Evolutionary conservation across 2,888 invertebrate species (phyloP), one percentile per base, ranked within the genome.

Genomic region (Gastrophysa polygoni): DNA sequence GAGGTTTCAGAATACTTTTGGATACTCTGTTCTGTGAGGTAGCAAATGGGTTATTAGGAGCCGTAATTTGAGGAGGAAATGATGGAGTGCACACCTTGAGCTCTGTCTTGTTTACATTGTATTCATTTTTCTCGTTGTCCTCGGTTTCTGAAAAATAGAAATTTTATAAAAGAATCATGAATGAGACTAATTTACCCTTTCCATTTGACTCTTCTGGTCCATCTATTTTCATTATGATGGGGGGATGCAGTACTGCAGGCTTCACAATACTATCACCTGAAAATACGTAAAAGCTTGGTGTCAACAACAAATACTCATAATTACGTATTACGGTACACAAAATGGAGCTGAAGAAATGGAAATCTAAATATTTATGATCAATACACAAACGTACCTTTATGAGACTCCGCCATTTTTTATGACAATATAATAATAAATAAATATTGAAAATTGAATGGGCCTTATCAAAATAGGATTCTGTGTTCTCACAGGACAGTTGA

Each of bases 221-320:
- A 65, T 80, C 80, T 50, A 78, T 77, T 75, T 78, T 78, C 77
- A 79, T 80, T 64, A 78, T 78, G 60, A 78, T 77, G 47, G 76
- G 69, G 47, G 77, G 72, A 60, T 75, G 75, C 46, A 75, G 68
- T 59, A 68, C 68, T 59, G 72, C 59, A 46, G 68, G 63, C 51
- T 69, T 71, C 29, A 68, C 59, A 56, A 67, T 43, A 46, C 57
- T 62, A 50, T 72, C 69, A 46, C 67, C 59, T 28, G 57, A 57
- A 69, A 68, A 72, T 73, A n/a, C n/a, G n/a, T n/a, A 54, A 56
- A 60, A 59, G 56, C 21, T 14, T 6, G 47, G 38, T 55, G 46
- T 24, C 46, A 24, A 10, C 14, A 54, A 10, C 11, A 14, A 10
- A 10, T 43, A n/a, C n/a, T n/a, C n/a, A n/a, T n/a, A n/a, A n/a